Conservation (phyloP, 2,797 vertebrate genomes). For the Glossophaga mutica region DNA sequence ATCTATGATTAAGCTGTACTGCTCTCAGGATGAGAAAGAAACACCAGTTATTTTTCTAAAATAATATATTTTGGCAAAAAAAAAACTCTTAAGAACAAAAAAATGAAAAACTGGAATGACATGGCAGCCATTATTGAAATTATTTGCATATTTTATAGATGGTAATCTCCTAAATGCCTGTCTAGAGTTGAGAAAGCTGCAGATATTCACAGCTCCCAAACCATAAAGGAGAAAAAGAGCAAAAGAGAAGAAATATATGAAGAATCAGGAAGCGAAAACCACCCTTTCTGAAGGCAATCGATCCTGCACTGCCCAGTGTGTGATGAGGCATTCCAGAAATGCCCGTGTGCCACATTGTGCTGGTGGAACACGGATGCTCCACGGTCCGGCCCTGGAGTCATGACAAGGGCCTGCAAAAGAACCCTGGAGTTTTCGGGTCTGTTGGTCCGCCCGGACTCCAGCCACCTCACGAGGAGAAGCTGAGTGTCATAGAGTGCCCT, state of each 20-base stretch:
- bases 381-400: neutral
- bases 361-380: neutral
- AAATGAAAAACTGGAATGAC: slow-evolving; percentile 4
- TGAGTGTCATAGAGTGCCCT: neutral
- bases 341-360: neutral
- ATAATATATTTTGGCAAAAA: slow-evolving; percentile 26
- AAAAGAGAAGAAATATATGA: neutral
- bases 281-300: neutral
- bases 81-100: slow-evolving; percentile 4
- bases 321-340: neutral
- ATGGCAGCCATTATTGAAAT: slow-evolving; percentile 19
- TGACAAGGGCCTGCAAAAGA: neutral
- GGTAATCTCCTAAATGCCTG: slow-evolving; percentile 17
- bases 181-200: slow-evolving; percentile 16
- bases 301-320: neutral
- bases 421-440: neutral
- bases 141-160: slow-evolving; percentile 29
- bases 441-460: neutral
- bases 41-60: slow-evolving; percentile 28
- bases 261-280: slow-evolving; percentile 1
- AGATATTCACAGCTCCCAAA: neutral
- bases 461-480: neutral
- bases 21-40: slow-evolving; percentile 42
- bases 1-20: neutral
- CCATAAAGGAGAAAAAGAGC: neutral